Percentiles rank a stretch among this genome's conserved stretches.
phyloP scores from a whole-genome alignment of 2,113 vertebrate genomes.

The Sigmodon hispidus region DNA sequence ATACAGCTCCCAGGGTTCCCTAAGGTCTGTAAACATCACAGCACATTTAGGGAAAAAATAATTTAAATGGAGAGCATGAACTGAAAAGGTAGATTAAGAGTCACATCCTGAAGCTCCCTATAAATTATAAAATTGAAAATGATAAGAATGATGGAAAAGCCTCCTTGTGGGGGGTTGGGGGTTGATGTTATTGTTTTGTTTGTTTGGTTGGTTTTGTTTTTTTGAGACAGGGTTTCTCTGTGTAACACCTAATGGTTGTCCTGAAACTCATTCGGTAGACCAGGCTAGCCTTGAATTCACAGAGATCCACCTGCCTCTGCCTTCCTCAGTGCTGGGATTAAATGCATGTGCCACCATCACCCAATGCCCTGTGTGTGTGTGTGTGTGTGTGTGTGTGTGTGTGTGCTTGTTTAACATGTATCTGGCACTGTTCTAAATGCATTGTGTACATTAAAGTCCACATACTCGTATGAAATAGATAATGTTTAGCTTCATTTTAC shows the following conservation, averaged over 20 bases:
- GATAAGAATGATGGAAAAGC: not conserved
- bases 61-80: not conserved
- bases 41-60: not conserved
- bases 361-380: no score
- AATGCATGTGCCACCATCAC: no score
- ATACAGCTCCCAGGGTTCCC: not conserved
- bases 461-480: not conserved
- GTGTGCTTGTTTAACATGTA: no score
- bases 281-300: no score
- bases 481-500: not conserved
- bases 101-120: not conserved
- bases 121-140: constrained; percentile 2
- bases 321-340: no score
- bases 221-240: no score
- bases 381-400: no score
- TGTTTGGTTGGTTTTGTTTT: no score
- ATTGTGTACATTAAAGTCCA: not conserved
- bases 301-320: no score
- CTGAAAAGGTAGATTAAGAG: not conserved
- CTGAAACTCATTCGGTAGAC: no score
- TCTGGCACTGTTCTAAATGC: not conserved
- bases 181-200: no score
- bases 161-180: not conserved
- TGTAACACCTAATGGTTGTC: no score
- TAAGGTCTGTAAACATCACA: not conserved